phyloP scores from a whole-genome alignment of 2,113 vertebrate genomes.

The Hippocampus zosterae region DNA sequence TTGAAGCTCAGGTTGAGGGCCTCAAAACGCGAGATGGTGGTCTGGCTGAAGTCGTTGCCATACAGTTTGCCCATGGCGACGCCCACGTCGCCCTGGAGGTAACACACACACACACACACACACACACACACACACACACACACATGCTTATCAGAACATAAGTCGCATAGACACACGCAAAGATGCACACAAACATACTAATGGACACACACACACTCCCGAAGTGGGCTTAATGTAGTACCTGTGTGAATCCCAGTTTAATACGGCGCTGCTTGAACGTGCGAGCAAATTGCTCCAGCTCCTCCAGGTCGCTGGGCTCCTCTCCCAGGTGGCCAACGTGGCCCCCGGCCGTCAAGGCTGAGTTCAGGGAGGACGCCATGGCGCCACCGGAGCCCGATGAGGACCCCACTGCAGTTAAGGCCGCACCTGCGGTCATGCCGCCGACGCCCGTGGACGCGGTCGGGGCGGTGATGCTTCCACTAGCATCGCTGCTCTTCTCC shows the following conservation, averaged over 20 bases:
- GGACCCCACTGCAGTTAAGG: conserved; percentile 24
- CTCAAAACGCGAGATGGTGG: conserved; percentile 90
- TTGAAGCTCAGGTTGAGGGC: conserved; percentile 92
- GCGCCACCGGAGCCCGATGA: conserved; percentile 49
- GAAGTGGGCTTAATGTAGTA: conserved; percentile 26
- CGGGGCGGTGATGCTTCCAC: conserved; percentile 18
- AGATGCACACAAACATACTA: no score
- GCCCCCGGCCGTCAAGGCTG: conserved; percentile 48
- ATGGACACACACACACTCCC: neutral
- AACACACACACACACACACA: neutral
- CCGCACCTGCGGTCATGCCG: conserved; percentile 23
- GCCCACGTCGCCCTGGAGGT: conserved; percentile 82
- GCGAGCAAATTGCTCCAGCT: conserved; percentile 89
- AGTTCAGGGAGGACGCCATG: conserved; percentile 47
- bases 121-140: neutral
- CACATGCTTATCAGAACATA: neutral
- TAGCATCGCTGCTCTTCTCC: conserved; percentile 68
- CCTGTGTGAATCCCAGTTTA: conserved; percentile 92
- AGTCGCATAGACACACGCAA: neutral
- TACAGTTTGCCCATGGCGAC: conserved; percentile 93
- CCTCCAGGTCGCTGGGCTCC: conserved; percentile 89
- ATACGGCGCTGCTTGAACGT: conserved; percentile 91
- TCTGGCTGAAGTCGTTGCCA: conserved; percentile 91
- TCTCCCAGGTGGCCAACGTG: conserved; percentile 71
- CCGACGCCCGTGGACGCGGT: conserved; percentile 18